Conservation (phyloP, 2,888 invertebrate species). For the Nematopogon swammerdamellus region DNA sequence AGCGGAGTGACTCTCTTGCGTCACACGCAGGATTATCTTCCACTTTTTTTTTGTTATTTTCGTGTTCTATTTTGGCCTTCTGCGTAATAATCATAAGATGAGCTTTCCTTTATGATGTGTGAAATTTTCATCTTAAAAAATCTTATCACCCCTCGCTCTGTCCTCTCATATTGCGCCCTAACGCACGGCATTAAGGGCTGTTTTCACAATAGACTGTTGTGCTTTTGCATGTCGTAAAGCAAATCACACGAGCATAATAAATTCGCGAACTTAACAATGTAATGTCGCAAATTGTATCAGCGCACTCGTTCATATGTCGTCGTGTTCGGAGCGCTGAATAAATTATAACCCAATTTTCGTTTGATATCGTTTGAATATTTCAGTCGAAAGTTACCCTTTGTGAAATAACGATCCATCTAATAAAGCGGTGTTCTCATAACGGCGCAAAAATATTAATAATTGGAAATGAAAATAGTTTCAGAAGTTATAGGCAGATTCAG, state of each 20-base stretch:
- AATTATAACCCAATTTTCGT: background rate
- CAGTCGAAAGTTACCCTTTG: background rate
- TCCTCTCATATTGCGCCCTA: constrained; percentile 18
- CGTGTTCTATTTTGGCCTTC: constrained; percentile 26
- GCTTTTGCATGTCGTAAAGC: background rate
- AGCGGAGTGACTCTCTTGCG: constrained; percentile 25
- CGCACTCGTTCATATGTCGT: background rate
- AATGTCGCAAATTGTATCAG: background rate
- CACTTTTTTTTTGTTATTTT: background rate
- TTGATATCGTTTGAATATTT: background rate
- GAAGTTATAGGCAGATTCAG: no score
- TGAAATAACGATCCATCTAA: background rate
- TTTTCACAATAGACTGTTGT: constrained; percentile 15
- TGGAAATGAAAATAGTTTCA: no score
- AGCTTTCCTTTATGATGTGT: constrained; percentile 54
- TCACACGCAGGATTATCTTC: constrained; percentile 23
- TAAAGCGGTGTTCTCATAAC: no score
- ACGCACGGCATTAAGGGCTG: constrained; percentile 19
- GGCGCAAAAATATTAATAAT: no score
- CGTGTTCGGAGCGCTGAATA: background rate
- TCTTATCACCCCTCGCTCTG: constrained; percentile 13
- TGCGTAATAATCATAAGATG: constrained; percentile 56
- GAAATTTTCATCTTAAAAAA: constrained; percentile 50
- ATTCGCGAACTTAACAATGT: background rate
- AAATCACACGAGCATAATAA: background rate